Evolutionary conservation across 1,140 invertebrate genomes (phyloP), one percentile per base, ranked within the genome.

Genomic region (Tetramorium parvispinum): DNA sequence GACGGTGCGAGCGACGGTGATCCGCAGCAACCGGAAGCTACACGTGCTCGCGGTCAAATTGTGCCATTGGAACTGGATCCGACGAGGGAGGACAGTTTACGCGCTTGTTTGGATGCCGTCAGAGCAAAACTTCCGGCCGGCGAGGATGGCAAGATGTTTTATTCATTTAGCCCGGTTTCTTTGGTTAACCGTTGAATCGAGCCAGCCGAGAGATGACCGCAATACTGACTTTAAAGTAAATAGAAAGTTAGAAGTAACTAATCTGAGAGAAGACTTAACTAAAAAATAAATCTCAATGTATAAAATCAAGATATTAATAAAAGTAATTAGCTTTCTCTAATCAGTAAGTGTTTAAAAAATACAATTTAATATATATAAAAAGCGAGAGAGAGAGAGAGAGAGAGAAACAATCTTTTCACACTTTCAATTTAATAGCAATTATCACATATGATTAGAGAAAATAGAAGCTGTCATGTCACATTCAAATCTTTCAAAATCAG

Each of bases 71-170:
- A 97, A 57, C 92, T 98, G 86, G 97, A 98, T 92, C 97, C 98
- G 2, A 98, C 97, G 0, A 95, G 97, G 32, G 97, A 98, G 94
- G 98, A 98, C 92, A 95, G 97, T 87, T 93, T 98, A 55, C 97
- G 97, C 85, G 97, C 97, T 94, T 97, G 97, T 7, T 97, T 97
- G 18, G 96, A 97, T 79, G 96, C 97, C 10, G 97, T 98, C 79
- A 96, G 97, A 24, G 96, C 97, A 53, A 97, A 98, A 95, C 94
- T 98, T 85, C 97, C 97, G 75, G 97, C 97, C 27, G 97, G 97
- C 55, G 97, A 98, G 95, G 97, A 97, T 91, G 97, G 97, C 97
- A 94, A 96, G 93, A 78, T 16, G 46, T 63, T 78, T 85, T 77
- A 77, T 76, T 76, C 57, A 65, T 37, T 32, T 71, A 55, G 10